Conservation (phyloP, 2,888 invertebrate species). For the Thereva nobilitata region DNA sequence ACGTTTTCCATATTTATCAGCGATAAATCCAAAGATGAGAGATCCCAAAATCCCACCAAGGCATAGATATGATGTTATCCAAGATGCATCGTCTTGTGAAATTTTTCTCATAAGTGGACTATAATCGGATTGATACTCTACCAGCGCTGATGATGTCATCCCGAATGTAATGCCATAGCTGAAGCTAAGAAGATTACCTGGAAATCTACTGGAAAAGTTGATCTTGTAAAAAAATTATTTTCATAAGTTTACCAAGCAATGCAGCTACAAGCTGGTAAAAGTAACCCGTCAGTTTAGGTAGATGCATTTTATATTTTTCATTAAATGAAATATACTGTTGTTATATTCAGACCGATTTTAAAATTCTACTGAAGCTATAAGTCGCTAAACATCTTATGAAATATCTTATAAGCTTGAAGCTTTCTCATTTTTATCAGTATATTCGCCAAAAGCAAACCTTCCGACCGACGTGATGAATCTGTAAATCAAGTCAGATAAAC, state of each 20-base stretch:
- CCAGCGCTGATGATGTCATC: slow-evolving; percentile 51
- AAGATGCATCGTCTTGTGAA: slow-evolving; percentile 47
- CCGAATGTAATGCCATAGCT: slow-evolving; percentile 54
- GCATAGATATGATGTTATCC: slow-evolving; percentile 50
- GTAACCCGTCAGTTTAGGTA: slow-evolving; percentile 32
- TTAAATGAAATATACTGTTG: no score
- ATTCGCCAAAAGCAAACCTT: no score
- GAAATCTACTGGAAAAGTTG: slow-evolving; percentile 22
- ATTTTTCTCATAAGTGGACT: slow-evolving; percentile 49
- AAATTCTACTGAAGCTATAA: no score
- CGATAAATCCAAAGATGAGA: slow-evolving; percentile 48
- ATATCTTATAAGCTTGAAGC: no score
- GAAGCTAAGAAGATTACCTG: slow-evolving; percentile 52
- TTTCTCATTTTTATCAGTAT: no score
- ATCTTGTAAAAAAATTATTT: slow-evolving; percentile 7
- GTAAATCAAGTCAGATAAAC: no score
- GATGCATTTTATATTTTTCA: slow-evolving; percentile 21
- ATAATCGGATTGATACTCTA: slow-evolving; percentile 48
- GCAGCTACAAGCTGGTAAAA: slow-evolving; percentile 33
- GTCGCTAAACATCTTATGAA: no score
- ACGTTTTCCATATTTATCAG: slow-evolving; percentile 50
- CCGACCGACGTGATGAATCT: no score
- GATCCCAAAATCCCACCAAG: slow-evolving; percentile 50
- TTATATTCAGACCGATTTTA: no score
- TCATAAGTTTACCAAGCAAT: slow-evolving; percentile 34